Evolutionary conservation across 2,888 invertebrate species (phyloP).

Genomic region (Tanypteryx hageni): DNA sequence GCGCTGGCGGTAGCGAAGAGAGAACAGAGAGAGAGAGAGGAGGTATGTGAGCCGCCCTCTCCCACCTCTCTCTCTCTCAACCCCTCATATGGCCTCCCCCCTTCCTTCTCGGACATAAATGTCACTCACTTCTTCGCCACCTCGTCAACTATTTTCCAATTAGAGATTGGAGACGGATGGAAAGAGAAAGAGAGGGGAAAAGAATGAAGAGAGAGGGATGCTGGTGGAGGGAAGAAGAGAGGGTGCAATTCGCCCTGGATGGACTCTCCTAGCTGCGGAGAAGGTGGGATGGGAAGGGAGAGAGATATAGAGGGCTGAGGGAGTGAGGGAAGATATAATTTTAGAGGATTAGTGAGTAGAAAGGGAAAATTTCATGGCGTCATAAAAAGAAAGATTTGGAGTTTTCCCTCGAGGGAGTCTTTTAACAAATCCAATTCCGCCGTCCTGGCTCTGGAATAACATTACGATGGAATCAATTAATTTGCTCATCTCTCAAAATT

Average conservation of each 20-base stretch:
- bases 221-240: neutral
- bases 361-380: slow-evolving; percentile 11
- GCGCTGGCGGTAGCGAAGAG: neutral
- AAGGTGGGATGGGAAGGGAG: neutral
- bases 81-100: neutral
- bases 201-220: too few relatives aligned
- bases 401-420: neutral
- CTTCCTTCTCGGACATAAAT: slow-evolving; percentile 16
- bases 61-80: slow-evolving; percentile 15
- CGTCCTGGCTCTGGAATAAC: neutral
- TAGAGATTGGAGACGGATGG: neutral
- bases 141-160: slow-evolving; percentile 44
- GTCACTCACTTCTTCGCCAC: slow-evolving; percentile 37
- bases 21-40: neutral
- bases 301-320: neutral
- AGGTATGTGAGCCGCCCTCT: neutral
- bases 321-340: neutral
- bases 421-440: slow-evolving; percentile 11
- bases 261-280: neutral
- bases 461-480: neutral
- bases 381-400: slow-evolving; percentile 1
- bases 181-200: neutral
- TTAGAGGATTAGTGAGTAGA: neutral
- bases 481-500: neutral
- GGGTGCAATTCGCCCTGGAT: neutral